phyloP scores from a whole-genome alignment of 30 jellyfish, hydroid and myxozoan species.

The Aurelia coerulea region DNA sequence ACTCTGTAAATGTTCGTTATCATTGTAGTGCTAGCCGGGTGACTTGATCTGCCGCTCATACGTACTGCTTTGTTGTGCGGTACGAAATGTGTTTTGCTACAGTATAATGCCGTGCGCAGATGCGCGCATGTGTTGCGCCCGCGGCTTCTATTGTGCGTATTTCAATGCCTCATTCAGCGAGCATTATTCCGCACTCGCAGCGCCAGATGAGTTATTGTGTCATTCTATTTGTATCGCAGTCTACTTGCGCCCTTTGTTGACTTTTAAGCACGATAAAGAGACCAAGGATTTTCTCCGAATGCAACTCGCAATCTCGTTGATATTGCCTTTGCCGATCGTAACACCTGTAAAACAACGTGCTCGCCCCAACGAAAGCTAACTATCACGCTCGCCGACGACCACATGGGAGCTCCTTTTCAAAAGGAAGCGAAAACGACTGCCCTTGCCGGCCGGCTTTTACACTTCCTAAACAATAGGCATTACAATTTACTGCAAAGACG shows the following conservation, averaged over 20 bases:
- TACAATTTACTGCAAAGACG: not conserved
- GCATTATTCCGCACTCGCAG: conserved; percentile 57
- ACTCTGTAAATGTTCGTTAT: conserved; percentile 64
- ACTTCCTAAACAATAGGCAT: not conserved
- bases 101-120: conserved; percentile 90
- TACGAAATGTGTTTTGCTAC: conserved; percentile 73
- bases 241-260: conserved; percentile 15
- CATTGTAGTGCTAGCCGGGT: conserved; percentile 72
- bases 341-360: conserved; percentile 75
- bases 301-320: conserved; percentile 33
- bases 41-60: conserved; percentile 7
- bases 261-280: conserved; percentile 4
- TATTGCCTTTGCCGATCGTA: conserved; percentile 43
- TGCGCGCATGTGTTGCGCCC: conserved; percentile 91
- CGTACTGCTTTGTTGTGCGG: conserved; percentile 70
- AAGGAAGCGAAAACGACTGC: conserved; percentile 1
- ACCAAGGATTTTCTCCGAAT: conserved; percentile 18
- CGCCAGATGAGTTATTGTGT: conserved; percentile 52
- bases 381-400: conserved; percentile 18
- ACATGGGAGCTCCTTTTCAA: conserved; percentile 60
- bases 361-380: conserved; percentile 3
- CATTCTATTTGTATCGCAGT: conserved; percentile 14
- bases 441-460: conserved; percentile 30
- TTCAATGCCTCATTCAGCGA: conserved; percentile 71
- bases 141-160: conserved; percentile 89